A percentile compares a stretch with the other conserved stretches of the same genome.
phyloP scores from a whole-genome alignment of 2,113 vertebrate species.

The Amphiprion ocellaris region DNA sequence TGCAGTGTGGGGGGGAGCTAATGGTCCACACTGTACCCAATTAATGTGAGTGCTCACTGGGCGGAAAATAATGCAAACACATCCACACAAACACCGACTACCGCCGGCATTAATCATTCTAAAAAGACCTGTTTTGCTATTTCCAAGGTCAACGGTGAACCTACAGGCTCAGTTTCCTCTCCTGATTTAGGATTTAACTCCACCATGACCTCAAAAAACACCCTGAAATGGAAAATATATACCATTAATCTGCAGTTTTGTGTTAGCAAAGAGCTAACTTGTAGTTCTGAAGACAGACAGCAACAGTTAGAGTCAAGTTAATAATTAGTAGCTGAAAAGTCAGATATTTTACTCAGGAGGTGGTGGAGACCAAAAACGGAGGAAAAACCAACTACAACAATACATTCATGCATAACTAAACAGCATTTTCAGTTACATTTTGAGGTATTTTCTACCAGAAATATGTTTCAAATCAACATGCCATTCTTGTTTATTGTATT shows the following conservation, averaged over 20 bases:
- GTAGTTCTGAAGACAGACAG: too few relatives aligned
- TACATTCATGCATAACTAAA: too few relatives aligned
- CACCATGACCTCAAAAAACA: background rate
- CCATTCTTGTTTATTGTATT: too few relatives aligned
- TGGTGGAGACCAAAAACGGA: too few relatives aligned
- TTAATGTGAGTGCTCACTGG: constrained; percentile 66
- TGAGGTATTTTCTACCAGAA: too few relatives aligned
- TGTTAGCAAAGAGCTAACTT: background rate
- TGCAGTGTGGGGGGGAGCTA: background rate
- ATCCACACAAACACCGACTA: background rate
- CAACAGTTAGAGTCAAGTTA: too few relatives aligned
- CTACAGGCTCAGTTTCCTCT: background rate
- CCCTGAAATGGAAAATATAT: background rate
- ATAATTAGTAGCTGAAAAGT: too few relatives aligned
- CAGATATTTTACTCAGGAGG: too few relatives aligned
- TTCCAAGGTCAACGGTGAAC: constrained; percentile 15
- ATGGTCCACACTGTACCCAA: constrained; percentile 53
- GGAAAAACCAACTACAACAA: too few relatives aligned
- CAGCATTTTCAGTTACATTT: too few relatives aligned
- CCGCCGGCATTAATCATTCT: constrained; percentile 15
- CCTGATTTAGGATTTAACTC: background rate
- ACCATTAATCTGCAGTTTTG: background rate
- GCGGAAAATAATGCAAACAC: background rate
- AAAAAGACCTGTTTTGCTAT: background rate
- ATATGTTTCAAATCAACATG: too few relatives aligned